Evolutionary conservation across 2,888 invertebrate species (phyloP), one percentile per base, ranked within the genome.

Genomic region (Chydorus sphaericus): DNA sequence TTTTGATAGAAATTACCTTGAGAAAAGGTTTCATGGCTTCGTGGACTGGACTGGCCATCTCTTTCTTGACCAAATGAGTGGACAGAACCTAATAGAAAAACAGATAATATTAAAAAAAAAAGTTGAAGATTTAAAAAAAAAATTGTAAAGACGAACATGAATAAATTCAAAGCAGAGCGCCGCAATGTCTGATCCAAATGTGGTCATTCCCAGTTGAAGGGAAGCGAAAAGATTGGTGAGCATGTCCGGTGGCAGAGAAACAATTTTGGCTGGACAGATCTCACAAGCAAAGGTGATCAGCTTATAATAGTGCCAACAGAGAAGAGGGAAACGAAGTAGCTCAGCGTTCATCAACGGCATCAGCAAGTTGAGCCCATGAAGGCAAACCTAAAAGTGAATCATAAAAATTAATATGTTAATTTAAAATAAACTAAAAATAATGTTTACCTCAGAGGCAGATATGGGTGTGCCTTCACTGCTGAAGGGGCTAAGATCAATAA

Each of bases 261-360:
- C 59, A 20, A 62, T 61, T 59, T 80, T 79, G 55, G 79, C 78
- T 0, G 83, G 79, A 65, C 79, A 77, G 57, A 79, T 73, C 64
- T 83, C 82, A 61, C 77, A 77, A 50, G 83, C 73, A 63, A 78
- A 76, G 23, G 78, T 74, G 53, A 84, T 71, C 66, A 83, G 74
- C 65, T 80, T 74, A 65, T 73, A 80, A 66, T 77, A 81, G 69
- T 80, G 78, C 31, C 73, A 69, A 66, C 83, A 82, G 31, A 85
- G 68, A 2, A 74, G 73, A 1, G 84, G 83, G 66, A 82, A 81
- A 68, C 80, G 80, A 31, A 87, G 70, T 54, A 85, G 69, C 63
- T 83, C 81, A 50, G 77, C 72, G 39, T 77, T 81, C 78, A 85
- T 81, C 58, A 85, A 69, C 4, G 85, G 83, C 73, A 85, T 78